Conservation (phyloP, 1,140 invertebrate genomes). For the Copidosoma floridanum region DNA sequence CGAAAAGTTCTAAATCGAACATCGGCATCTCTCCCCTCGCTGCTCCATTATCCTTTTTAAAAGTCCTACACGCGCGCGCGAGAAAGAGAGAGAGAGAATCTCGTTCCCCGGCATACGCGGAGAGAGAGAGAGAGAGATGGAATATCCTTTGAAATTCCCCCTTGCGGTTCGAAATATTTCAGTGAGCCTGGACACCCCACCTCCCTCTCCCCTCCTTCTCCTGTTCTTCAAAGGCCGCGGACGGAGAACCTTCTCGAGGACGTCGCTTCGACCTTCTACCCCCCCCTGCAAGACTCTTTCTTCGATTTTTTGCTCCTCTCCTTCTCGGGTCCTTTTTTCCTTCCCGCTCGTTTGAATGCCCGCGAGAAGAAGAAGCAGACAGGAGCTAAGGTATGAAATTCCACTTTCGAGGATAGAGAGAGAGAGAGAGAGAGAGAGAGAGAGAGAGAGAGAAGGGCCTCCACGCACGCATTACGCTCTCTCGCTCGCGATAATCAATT, state of each 20-base stretch:
- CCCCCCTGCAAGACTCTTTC: neutral
- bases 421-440: no score
- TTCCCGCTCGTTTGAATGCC: neutral
- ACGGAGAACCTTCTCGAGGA: slow-evolving; percentile 7
- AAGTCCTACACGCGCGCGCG: no score
- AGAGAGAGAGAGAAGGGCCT: no score
- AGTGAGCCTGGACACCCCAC: neutral
- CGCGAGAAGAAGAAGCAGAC: no score
- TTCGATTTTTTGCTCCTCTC: no score
- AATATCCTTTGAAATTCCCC: slow-evolving; percentile 14
- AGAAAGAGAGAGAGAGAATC: neutral
- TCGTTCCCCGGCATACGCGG: no score
- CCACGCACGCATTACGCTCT: no score
- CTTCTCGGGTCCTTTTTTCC: neutral
- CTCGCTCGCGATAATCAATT: slow-evolving; percentile 20
- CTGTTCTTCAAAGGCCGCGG: no score
- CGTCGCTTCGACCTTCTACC: slow-evolving; percentile 5
- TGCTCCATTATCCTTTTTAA: neutral
- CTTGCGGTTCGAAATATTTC: slow-evolving; percentile 3
- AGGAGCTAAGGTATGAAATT: neutral
- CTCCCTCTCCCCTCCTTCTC: no score
- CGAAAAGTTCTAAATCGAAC: slow-evolving; percentile 9
- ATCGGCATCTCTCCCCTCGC: neutral
- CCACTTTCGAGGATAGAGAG: slow-evolving; percentile 18
- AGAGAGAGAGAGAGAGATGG: no score